Conservation (phyloP, 2,113 vertebrate species). For the Jaculus jaculus region DNA sequence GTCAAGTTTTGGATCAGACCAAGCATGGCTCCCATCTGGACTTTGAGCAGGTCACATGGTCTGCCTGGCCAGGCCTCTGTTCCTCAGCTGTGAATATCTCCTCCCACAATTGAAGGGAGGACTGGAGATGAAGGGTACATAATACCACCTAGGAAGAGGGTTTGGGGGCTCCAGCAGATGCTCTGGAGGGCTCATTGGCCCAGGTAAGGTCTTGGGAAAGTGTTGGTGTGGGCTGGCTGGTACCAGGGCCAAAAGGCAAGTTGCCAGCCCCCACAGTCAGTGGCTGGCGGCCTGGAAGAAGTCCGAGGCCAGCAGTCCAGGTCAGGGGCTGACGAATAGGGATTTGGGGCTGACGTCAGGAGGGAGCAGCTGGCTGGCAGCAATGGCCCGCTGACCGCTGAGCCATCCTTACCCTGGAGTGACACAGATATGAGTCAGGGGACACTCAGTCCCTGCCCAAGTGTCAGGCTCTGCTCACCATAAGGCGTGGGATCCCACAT, state of each 20-base stretch:
- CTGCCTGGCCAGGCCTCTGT: not conserved
- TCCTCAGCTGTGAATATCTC: not conserved
- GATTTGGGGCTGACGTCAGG: slow-evolving; percentile 68
- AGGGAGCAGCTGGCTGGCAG: slow-evolving; percentile 61
- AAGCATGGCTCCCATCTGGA: rapidly evolving
- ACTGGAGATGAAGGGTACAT: not conserved
- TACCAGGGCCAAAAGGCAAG: not conserved
- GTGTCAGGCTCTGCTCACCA: not conserved
- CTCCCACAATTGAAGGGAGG: rapidly evolving
- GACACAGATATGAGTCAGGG: slow-evolving; percentile 67
- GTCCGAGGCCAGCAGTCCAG: not conserved
- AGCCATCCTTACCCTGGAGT: not conserved
- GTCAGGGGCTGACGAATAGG: slow-evolving; percentile 33
- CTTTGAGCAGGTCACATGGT: not conserved
- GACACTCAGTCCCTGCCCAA: slow-evolving; percentile 19
- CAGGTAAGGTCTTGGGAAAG: not conserved
- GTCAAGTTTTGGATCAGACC: not conserved
- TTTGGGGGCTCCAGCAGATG: rapidly evolving
- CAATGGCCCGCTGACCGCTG: not conserved
- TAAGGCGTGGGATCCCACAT: not conserved
- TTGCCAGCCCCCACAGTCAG: not conserved
- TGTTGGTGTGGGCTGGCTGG: not conserved
- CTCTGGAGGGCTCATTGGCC: rapidly evolving
- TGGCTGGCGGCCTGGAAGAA: not conserved
- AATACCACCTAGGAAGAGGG: too few relatives aligned